Percentiles rank a stretch among this genome's conserved stretches.
phyloP scores from a whole-genome alignment of 2,797 vertebrate genomes.

The Onychomys torridus region DNA sequence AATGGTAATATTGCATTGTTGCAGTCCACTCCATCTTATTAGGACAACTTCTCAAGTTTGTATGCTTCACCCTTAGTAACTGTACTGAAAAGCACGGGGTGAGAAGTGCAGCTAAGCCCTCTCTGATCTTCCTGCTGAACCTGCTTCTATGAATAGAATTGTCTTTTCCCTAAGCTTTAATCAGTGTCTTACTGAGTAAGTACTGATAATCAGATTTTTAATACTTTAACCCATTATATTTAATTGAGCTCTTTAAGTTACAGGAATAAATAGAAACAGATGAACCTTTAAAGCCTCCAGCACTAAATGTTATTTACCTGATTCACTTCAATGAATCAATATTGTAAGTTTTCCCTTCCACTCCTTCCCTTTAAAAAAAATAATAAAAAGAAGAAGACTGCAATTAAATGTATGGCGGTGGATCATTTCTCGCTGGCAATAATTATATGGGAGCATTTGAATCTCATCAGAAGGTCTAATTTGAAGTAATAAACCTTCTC shows the following conservation, averaged over 20 bases:
- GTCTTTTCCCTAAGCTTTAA: slow-evolving; percentile 75
- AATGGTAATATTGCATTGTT: not conserved
- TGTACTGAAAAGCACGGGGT: not conserved
- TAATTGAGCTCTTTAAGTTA: slow-evolving; percentile 82
- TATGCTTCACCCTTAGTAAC: not conserved
- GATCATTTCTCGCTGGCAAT: slow-evolving; percentile 80
- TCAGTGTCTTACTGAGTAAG: slow-evolving; percentile 74
- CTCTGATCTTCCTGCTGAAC: slow-evolving; percentile 25
- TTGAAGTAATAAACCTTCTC: slow-evolving; percentile 82
- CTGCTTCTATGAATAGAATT: slow-evolving; percentile 78
- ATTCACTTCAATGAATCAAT: slow-evolving; percentile 75
- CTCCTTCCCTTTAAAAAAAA: not conserved
- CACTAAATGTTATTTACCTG: slow-evolving; percentile 80
- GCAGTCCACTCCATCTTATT: not conserved
- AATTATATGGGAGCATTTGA: slow-evolving; percentile 81
- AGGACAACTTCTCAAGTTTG: not conserved
- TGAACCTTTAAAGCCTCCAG: slow-evolving; percentile 80
- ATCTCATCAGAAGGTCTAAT: slow-evolving; percentile 83
- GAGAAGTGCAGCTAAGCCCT: slow-evolving; percentile 39
- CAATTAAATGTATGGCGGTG: slow-evolving; percentile 74
- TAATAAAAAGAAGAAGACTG: not conserved
- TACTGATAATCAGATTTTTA: slow-evolving; percentile 82
- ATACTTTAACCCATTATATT: slow-evolving; percentile 82
- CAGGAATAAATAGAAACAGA: slow-evolving; percentile 82
- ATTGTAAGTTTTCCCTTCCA: not conserved